Conservation (phyloP, 2,113 vertebrate genomes). For the Oreochromis spilurus region DNA sequence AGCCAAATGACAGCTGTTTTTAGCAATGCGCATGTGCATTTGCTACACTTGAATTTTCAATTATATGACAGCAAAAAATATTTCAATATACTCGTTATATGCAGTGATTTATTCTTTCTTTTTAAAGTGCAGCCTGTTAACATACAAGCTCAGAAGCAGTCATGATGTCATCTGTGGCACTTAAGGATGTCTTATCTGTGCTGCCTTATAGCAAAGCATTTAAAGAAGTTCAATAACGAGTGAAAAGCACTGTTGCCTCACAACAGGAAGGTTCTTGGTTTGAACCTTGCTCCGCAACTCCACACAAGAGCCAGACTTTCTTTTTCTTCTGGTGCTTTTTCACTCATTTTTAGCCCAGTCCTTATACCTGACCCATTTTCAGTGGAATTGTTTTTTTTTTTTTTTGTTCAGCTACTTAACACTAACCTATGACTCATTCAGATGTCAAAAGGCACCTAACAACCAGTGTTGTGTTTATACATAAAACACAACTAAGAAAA, state of each 20-base stretch:
- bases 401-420: background rate
- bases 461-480: background rate
- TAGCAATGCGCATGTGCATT: background rate
- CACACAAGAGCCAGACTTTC: background rate
- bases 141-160: background rate
- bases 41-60: background rate
- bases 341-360: background rate
- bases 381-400: fast-evolving
- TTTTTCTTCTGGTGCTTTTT: background rate
- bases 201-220: background rate
- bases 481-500: background rate
- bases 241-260: background rate
- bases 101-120: background rate
- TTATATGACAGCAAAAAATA: background rate
- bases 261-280: background rate
- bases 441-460: background rate
- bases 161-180: background rate
- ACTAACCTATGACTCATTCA: background rate
- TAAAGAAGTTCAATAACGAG: background rate
- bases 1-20: background rate
- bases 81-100: background rate
- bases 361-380: background rate
- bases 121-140: background rate
- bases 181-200: background rate
- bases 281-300: background rate